Evolutionary conservation across 1,140 invertebrate genomes (phyloP), one percentile per base, ranked within the genome.

Genomic region (Dendrolimus kikuchii): DNA sequence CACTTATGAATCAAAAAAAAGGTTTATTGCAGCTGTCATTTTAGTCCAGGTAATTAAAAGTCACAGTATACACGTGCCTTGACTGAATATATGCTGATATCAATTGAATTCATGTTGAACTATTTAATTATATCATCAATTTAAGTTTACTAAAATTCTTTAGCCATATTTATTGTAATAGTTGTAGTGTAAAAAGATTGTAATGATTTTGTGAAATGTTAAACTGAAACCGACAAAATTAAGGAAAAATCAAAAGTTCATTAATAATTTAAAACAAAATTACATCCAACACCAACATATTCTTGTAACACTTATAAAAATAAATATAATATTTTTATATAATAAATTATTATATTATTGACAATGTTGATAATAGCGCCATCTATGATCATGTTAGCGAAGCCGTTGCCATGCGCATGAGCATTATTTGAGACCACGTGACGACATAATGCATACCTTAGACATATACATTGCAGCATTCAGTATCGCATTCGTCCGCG

Each of bases 401-500:
- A 68, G 62, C 60, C 51, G 48, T 49, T 55, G 55, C 63, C 66
- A 64, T 65, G 58, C 61, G 52, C 58, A 61, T 57, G 47, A 36
- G 49, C 49, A 50, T 23, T 23, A 23, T 23, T 23, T 23, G 23
- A 23, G 23, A 23, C 39, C 49, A 9, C 9, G 40, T 42, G 6
- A 59, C 53, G 59, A 58, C 71, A 66, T 61, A 60, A 60, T 59
- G 76, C 81, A 77, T 84, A 86, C 83, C 79, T 86, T 81, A 47
- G 86, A 87, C 71, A 88, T 81, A 81, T 80, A 87, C 68, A 86
- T 67, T 60, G 86, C 84, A 58, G 86, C 86, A 74, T 87, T 87
- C 78, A 86, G 76, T 71, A 88, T 82, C 41, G 79, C 70, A 74
- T 84, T 87, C 64, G 81, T 78, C 67, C 66, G 69, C 53, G 71